Evolutionary conservation across 2,113 vertebrate genomes (phyloP), one percentile per base, ranked within the genome.

Genomic region (Pelusios castaneus): DNA sequence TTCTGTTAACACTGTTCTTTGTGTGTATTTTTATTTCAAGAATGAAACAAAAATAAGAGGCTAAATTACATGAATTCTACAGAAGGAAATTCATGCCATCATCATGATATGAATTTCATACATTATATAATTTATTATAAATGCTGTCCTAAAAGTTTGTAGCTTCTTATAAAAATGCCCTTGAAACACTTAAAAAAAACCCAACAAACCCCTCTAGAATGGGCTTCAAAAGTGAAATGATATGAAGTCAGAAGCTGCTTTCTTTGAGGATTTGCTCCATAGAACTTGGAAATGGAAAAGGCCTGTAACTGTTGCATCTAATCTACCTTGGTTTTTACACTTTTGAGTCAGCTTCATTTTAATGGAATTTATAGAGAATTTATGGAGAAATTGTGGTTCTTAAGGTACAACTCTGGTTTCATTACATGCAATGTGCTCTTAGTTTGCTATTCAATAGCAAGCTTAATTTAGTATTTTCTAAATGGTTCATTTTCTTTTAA

Each of bases 401-500:
- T 75, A 51, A 89, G 76, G 47, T 88, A 22, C 17, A 89, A 54
- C 51, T 47, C 22, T 56, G 34, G 17, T 67, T 34, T 38, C 10
- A n/a, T 67, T 67, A n/a, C 16, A 34, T 67, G 63, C 63, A 67
- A n/a, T 67, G 11, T 67, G 63, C 16, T 67, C 29, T 67, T 67
- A 67, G 31, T 67, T 67, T n/a, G 31, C 63, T n/a, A 67, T n/a
- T 67, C 38, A 51, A 84, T 94, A 97, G 84, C 81, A 95, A 97
- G 34, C 93, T 96, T 95, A 92, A 96, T 95, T 94, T 89, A 55
- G 58, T 54, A 24, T 83, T 89, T 45, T 95, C 92, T 94, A 94
- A 97, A 96, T 52, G 31, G 63, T 67, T 41, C 43, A 2, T 5
- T 91, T 90, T 81, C 73, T 93, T n/a, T 91, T 91, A 60, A 10